Percentiles rank a stretch among this genome's conserved stretches.
phyloP scores from a whole-genome alignment of 2,888 invertebrate genomes.

The Rhodophaea formosa region DNA sequence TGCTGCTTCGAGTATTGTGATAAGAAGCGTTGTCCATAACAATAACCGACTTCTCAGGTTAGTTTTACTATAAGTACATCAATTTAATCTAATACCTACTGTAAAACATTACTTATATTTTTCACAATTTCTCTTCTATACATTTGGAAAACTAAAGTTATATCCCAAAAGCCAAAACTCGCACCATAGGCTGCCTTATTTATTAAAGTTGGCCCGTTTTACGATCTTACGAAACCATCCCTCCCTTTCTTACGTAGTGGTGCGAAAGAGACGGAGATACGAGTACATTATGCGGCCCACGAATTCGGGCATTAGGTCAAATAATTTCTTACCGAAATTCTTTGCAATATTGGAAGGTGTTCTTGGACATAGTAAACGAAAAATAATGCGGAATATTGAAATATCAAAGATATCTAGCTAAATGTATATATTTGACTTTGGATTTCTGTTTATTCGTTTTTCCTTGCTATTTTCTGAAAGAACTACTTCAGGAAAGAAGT shows the following conservation, averaged over 20 bases:
- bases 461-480: too few relatives aligned
- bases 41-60: too few relatives aligned
- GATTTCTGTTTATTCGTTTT: too few relatives aligned
- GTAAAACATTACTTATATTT: too few relatives aligned
- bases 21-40: too few relatives aligned
- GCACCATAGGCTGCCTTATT: neutral
- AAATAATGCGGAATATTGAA: neutral
- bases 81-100: too few relatives aligned
- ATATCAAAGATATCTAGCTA: too few relatives aligned
- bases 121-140: too few relatives aligned
- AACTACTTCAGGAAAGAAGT: too few relatives aligned
- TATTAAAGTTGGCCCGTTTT: neutral
- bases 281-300: neutral
- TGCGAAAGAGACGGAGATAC: neutral
- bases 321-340: neutral
- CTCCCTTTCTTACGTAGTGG: neutral
- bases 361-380: neutral
- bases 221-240: neutral
- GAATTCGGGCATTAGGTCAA: slow-evolving; percentile 3
- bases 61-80: too few relatives aligned
- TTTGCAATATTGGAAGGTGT: neutral
- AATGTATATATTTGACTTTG: too few relatives aligned
- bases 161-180: neutral
- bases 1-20: too few relatives aligned
- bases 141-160: neutral